Evolutionary conservation across 2,888 invertebrate species (phyloP), one percentile per base, ranked within the genome.

Genomic region (Himalopsyche anomala): DNA sequence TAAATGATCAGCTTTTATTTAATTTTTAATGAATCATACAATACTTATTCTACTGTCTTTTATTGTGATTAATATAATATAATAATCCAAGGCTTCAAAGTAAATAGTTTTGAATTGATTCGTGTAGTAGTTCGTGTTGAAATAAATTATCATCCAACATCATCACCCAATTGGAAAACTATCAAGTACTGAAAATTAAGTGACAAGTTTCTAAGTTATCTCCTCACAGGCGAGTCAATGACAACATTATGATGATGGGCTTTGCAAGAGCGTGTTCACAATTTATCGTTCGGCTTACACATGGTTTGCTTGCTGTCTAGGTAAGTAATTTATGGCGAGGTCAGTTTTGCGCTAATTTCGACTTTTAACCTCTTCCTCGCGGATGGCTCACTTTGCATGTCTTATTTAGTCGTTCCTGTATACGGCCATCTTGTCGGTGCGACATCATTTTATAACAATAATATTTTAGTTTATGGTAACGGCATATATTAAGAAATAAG

Each of bases 261-360:
- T 69, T 69, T 28, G 28, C 69, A 19, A 28, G 69, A 28, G 69
- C 69, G 69, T 69, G 69, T 69, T 28, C 69, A 28, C 28, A 69
- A 69, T 69, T 69, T 69, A 69, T 69, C 19, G 28, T 12, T 6
- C 5, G 36, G 36, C 36, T 69, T 69, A 69, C 69, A 36, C n/a
- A 28, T 69, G 45, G 45, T 9, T 45, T 45, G 45, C 11, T 45
- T 9, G 45, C 9, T 45, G 45, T 45, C 45, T 69, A 28, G 69
- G 69, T 69, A 11, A 45, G 45, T 69, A 69, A 69, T 69, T 69
- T 69, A 69, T 11, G 69, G 11, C 69, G 28, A 69, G 69, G 69
- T 69, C 69, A 28, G 12, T 19, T 28, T 69, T 69, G 69, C 28
- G 28, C 69, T 19, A 69, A 69, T 69, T 69, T 69, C 69, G 69